Percentiles rank a stretch among this genome's conserved stretches.
These are phyloP conservation scores for Catharus minimus DNA, from an alignment of 2,113 vertebrate genomes.

Conservation along the genomic window DNA sequence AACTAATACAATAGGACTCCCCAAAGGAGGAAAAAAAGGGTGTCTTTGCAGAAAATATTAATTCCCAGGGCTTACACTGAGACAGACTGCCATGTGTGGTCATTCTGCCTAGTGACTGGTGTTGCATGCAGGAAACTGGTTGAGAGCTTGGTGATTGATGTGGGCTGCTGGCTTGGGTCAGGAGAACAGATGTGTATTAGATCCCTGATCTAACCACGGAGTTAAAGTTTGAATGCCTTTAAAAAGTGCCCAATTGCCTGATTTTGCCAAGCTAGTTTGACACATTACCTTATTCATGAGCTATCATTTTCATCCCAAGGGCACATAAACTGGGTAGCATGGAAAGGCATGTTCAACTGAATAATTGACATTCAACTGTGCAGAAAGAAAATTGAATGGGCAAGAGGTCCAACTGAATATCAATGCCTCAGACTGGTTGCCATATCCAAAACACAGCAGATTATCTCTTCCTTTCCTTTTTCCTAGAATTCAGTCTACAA, in stretches of 20 bases:
- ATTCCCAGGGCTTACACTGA: not conserved
- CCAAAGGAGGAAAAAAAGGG: not conserved
- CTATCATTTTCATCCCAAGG: constrained; percentile 18
- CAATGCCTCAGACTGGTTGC: not conserved
- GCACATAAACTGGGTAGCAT: not conserved
- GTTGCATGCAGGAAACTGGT: not conserved
- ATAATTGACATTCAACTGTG: constrained; percentile 35
- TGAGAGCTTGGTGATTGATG: constrained; percentile 12
- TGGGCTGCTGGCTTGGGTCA: constrained; percentile 56
- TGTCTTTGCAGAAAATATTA: not conserved
- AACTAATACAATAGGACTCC: not conserved
- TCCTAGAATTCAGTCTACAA: not conserved
- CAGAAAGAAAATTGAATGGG: constrained; percentile 43
- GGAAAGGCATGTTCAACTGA: constrained; percentile 34
- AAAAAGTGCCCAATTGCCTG: constrained; percentile 39
- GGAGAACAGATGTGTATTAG: constrained; percentile 45
- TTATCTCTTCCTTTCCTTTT: not conserved
- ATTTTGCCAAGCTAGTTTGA: constrained; percentile 59
- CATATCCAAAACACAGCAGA: constrained; percentile 24
- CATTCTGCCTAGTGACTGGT: not conserved
- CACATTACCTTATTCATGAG: constrained; percentile 48
- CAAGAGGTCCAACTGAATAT: constrained; percentile 40
- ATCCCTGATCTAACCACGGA: constrained; percentile 15
- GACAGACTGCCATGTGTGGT: not conserved
- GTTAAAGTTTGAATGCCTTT: constrained; percentile 49